These are phyloP conservation scores for Bactericera cockerelli DNA, from an alignment of 1,140 invertebrate species.

Conservation along the genomic window DNA sequence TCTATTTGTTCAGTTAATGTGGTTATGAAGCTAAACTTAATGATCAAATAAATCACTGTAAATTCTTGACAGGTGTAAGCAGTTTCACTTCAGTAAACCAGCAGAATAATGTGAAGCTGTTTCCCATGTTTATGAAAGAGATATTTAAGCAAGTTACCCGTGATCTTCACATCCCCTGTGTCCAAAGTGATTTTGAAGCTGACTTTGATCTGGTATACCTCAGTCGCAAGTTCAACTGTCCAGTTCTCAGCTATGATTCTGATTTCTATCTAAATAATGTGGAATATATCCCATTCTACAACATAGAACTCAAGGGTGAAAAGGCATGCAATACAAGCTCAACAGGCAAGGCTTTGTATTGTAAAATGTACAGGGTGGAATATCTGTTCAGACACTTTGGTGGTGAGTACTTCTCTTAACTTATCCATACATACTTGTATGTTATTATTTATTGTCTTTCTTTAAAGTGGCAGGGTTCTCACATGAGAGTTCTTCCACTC, in stretches of 20 bases:
- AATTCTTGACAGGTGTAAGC: conserved; percentile 1
- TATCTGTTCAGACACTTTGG: conserved; percentile 47
- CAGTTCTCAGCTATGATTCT: conserved; percentile 75
- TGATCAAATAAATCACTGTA: too few relatives aligned
- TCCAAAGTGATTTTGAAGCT: conserved; percentile 67
- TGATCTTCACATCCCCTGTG: conserved; percentile 44
- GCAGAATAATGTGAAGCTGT: conserved; percentile 24
- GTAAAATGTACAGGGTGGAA: conserved; percentile 54
- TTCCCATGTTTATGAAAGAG: conserved; percentile 54
- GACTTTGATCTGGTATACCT: conserved; percentile 68
- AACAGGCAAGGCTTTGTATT: conserved; percentile 32
- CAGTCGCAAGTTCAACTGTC: conserved; percentile 51
- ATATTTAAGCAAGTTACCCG: conserved; percentile 50
- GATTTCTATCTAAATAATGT: conserved; percentile 82
- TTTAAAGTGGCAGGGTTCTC: too few relatives aligned
- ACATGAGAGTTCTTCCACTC: too few relatives aligned
- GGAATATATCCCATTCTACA: conserved; percentile 59
- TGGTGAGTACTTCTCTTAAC: conserved; percentile 28
- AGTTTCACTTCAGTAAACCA: neutral
- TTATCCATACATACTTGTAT: conserved; percentile 10
- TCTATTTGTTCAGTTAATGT: too few relatives aligned
- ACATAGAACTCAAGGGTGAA: conserved; percentile 33
- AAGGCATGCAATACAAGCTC: conserved; percentile 16
- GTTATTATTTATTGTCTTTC: too few relatives aligned
- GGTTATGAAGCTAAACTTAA: too few relatives aligned